Evolutionary conservation across 64 coral and sea anemone species (phyloP).

Genomic region (Montipora cactus): DNA sequence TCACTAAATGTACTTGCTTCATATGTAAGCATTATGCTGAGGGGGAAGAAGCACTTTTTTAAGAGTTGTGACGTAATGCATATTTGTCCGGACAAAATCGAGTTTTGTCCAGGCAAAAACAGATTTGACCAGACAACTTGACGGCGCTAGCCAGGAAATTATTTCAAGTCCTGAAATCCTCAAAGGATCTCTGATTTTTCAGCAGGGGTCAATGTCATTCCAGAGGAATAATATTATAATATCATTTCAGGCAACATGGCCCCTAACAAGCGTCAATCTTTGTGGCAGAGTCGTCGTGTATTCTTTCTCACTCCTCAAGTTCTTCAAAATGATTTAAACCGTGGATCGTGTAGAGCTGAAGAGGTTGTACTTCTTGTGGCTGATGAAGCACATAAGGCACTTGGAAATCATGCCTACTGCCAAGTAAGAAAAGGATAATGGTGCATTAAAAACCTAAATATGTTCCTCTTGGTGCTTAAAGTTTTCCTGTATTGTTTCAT

Average conservation of each 20-base stretch:
- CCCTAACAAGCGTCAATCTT: constrained; percentile 78
- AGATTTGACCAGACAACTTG: too few relatives aligned
- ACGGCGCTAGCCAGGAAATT: too few relatives aligned
- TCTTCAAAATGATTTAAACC: constrained; percentile 88
- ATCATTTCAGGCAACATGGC: constrained; percentile 80
- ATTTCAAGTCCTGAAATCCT: too few relatives aligned
- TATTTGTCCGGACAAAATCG: too few relatives aligned
- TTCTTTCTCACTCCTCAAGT: constrained; percentile 99
- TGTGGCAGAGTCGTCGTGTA: constrained; percentile 86
- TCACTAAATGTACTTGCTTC: too few relatives aligned
- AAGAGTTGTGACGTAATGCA: too few relatives aligned
- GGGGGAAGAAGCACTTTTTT: too few relatives aligned
- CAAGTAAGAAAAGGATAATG: constrained; percentile 59
- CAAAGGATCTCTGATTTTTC: too few relatives aligned
- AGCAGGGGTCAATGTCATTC: too few relatives aligned
- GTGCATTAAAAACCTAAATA: neutral
- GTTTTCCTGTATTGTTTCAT: neutral
- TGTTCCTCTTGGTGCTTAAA: neutral
- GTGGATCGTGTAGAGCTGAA: constrained; percentile 90
- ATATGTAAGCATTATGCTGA: too few relatives aligned
- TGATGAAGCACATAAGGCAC: constrained; percentile 98
- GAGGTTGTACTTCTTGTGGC: constrained; percentile 91
- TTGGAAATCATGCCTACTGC: constrained; percentile 96
- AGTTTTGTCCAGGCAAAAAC: too few relatives aligned
- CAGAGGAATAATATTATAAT: too few relatives aligned